Conservation (phyloP, 2,888 invertebrate genomes). For the Philereme vetulata region DNA sequence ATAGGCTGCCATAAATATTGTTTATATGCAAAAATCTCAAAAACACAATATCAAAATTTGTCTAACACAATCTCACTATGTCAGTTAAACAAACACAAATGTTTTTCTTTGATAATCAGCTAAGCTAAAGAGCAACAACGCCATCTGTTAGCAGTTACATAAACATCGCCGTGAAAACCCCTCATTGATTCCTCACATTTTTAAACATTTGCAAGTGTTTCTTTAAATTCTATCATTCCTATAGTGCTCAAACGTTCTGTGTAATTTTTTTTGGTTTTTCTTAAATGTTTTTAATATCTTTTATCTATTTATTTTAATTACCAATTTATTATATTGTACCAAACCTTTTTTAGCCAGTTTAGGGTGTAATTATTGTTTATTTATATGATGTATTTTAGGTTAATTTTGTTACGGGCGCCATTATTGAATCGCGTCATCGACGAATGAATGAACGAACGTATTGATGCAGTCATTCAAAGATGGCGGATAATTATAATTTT, state of each 20-base stretch:
- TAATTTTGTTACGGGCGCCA: slow-evolving; percentile 16
- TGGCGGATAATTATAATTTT: slow-evolving; percentile 11
- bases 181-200: no score
- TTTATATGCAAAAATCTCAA: no score
- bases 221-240: background rate
- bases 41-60: no score
- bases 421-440: slow-evolving; percentile 7
- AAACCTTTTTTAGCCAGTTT: slow-evolving; percentile 73
- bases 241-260: background rate
- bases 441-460: background rate
- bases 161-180: no score
- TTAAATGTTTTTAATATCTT: no score
- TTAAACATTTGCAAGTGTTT: background rate
- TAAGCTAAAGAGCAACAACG: no score
- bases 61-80: no score
- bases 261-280: background rate
- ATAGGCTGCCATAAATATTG: no score
- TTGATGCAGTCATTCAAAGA: slow-evolving; percentile 17
- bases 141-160: no score
- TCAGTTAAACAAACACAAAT: no score
- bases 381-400: slow-evolving; percentile 21
- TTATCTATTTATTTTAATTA: slow-evolving; percentile 42
- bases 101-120: no score
- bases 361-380: slow-evolving; percentile 35
- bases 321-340: slow-evolving; percentile 56